Conservation (phyloP, 2,797 vertebrate genomes). For the Natrix natrix region DNA sequence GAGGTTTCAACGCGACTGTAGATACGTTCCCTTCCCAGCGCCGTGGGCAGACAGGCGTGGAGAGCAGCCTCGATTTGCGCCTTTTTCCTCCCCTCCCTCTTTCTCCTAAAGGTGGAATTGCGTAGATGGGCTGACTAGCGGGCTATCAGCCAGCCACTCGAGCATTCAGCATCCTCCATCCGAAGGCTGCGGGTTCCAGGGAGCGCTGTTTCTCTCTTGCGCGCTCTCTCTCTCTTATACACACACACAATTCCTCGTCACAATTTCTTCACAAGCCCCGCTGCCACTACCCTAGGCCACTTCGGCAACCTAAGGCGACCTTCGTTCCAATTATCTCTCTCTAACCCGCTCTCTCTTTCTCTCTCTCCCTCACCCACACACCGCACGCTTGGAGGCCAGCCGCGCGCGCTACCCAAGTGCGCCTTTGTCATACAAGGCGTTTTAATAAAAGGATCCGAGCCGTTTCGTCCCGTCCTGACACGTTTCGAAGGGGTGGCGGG, state of each 20-base stretch:
- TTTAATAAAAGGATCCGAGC: neutral
- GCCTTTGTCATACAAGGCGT: neutral
- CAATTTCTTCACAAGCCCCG: neutral
- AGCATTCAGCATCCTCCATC: conserved; percentile 5
- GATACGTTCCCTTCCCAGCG: neutral
- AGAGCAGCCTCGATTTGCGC: neutral
- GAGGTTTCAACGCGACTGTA: neutral
- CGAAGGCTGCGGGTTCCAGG: neutral
- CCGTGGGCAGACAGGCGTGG: neutral
- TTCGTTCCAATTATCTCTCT: neutral
- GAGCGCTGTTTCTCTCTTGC: neutral
- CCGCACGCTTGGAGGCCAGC: neutral
- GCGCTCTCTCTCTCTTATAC: neutral
- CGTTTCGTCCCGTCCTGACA: neutral
- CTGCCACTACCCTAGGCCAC: neutral
- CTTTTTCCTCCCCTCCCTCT: neutral
- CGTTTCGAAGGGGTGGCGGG: neutral
- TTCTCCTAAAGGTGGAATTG: neutral
- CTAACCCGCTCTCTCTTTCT: neutral
- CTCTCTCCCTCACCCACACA: neutral
- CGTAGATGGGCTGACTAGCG: neutral
- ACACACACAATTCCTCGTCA: neutral
- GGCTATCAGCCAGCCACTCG: neutral
- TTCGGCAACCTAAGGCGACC: neutral
- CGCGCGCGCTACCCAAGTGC: neutral